Base-by-base conservation (phyloP, 1,140 invertebrate species). In the Adoxophyes honmai region DNA sequence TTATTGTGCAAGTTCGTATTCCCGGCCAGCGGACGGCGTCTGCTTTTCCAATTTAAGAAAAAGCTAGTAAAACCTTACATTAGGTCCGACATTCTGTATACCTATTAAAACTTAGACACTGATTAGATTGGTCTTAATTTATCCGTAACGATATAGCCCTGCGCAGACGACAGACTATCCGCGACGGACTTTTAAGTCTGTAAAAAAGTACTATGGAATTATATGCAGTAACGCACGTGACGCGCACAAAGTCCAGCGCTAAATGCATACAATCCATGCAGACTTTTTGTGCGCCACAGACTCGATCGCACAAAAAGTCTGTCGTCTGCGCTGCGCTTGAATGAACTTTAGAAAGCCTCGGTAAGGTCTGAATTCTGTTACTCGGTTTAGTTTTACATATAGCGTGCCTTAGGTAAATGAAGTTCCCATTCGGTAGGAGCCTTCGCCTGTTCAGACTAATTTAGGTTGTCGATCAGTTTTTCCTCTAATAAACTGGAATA, bases 21-120 rank as follows among this genome's bases (percentile, higher is more conserved):
- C 60, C 57, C 59, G 48, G 66, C 64, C 59, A 62, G 59, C 70
- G 71, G 76, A 61, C 69, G 75, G 68, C 70, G 74, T 81, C 76
- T 79, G 81, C 71, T 74, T 76, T 80, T 81, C 81, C 80, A 84
- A 83, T 85, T 79, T 81, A 66, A 72, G 73, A 72, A 79, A 68
- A 74, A 76, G 69, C 78, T 59, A 77, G 72, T 84, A 80, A 81
- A 84, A 76, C 55, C 35, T 38, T 28, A 28, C 21, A 28, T 28
- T 28, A 28, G 21, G 21, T 28, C 21, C 21, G 21, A 6, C 21
- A 28, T 28, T 28, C 21, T 28, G 21, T 28, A 28, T 28, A 28
- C 21, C 21, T 28, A 28, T 28, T 28, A 28, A 28, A 13, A 37
- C 2, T 13, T n/a, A 13, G 36, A 37, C 13, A 2, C 9, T 37